A percentile compares a stretch with the other conserved stretches of the same genome.
Conservation (phyloP, 1,140 invertebrate genomes). For the Listronotus oregonensis region DNA sequence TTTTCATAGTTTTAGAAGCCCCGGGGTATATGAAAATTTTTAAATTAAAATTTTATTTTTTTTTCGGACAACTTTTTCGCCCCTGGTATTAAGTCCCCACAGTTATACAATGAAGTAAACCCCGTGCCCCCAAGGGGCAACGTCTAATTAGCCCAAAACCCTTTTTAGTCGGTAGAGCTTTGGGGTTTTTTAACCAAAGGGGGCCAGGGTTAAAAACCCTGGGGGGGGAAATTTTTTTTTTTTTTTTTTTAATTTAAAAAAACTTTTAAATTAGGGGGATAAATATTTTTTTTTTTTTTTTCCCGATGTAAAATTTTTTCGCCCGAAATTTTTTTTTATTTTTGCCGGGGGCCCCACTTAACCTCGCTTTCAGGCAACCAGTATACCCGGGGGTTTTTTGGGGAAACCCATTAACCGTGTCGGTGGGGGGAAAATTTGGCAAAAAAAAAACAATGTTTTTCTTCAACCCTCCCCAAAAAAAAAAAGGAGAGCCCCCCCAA, state of each 20-base stretch:
- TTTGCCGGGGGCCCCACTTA: not conserved
- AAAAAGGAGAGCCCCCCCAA: too few species aligned
- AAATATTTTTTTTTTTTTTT: too few species aligned
- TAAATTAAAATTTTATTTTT: too few species aligned
- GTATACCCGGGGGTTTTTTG: slow-evolving; percentile 67
- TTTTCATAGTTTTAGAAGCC: too few species aligned
- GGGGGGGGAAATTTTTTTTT: slow-evolving; percentile 64
- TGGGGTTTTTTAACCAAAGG: slow-evolving; percentile 80
- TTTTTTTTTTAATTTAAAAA: slow-evolving; percentile 4
- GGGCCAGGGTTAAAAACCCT: slow-evolving; percentile 80
- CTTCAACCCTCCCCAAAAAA: slow-evolving; percentile 54
- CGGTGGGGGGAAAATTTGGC: slow-evolving; percentile 60
- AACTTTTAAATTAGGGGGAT: too few species aligned
- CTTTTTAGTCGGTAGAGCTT: slow-evolving; percentile 80
- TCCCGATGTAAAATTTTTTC: too few species aligned
- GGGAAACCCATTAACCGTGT: slow-evolving; percentile 63
- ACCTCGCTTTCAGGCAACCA: slow-evolving; percentile 71
- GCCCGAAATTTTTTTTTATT: too few species aligned
- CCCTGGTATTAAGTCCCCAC: too few species aligned
- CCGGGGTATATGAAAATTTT: too few species aligned
- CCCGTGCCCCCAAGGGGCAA: too few species aligned
- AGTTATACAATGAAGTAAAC: too few species aligned
- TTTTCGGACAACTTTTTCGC: too few species aligned
- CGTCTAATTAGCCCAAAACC: slow-evolving; percentile 55
- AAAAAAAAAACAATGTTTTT: slow-evolving; percentile 63